These are phyloP conservation scores for Brachionus manjavacas DNA, from an alignment of 1,140 invertebrate genomes.

Conservation along the genomic window DNA sequence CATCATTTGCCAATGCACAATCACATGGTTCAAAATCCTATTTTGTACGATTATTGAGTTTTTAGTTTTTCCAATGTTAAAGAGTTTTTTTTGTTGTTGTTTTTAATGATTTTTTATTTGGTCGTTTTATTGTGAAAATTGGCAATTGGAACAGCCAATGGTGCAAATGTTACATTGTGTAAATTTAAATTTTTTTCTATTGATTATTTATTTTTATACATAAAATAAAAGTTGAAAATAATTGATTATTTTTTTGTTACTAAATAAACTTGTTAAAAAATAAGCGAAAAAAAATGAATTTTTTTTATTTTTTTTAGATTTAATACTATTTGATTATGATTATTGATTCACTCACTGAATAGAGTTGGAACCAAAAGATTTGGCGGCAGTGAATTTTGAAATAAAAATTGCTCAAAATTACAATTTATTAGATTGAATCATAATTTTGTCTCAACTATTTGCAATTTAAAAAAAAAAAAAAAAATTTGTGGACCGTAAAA, in stretches of 20 bases:
- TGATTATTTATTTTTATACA: background rate
- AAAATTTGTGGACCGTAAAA: too few species aligned
- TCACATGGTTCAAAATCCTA: background rate
- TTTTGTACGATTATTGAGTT: slow-evolving; percentile 8
- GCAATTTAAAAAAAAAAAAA: too few species aligned
- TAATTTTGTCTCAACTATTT: too few species aligned
- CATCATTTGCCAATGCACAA: background rate
- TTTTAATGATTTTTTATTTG: background rate
- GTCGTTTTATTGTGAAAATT: background rate
- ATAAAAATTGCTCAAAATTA: too few species aligned
- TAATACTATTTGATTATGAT: too few species aligned
- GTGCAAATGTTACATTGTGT: background rate
- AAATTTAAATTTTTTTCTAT: background rate
- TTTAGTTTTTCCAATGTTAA: background rate
- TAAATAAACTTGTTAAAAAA: too few species aligned
- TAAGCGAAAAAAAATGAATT: too few species aligned
- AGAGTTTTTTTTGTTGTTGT: background rate
- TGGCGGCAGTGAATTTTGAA: too few species aligned
- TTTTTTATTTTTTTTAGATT: background rate
- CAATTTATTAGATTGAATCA: too few species aligned
- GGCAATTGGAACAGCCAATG: background rate
- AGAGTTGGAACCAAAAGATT: too few species aligned
- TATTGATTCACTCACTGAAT: too few species aligned
- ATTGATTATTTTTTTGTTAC: background rate
- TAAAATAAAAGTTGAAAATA: background rate